Evolutionary conservation across 2,797 vertebrate genomes (phyloP).

Genomic region (Nannoperca obscura): DNA sequence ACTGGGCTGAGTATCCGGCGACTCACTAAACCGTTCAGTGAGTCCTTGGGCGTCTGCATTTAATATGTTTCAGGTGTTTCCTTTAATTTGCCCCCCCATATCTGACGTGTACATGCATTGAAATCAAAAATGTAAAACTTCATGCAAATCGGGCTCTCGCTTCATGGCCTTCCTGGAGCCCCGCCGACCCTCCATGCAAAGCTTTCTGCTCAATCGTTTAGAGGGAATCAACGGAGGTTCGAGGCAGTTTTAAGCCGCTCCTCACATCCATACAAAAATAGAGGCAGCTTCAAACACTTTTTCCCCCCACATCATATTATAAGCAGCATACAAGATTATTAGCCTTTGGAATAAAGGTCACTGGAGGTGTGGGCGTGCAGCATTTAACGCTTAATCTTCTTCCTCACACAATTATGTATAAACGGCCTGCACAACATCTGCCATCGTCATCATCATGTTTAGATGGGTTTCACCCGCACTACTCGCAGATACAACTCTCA

Average conservation of each 20-base stretch:
- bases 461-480: not conserved
- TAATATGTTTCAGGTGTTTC: too few relatives aligned
- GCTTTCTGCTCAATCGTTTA: not conserved
- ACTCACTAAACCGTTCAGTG: too few relatives aligned
- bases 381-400: not conserved
- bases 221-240: not conserved
- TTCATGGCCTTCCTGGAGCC: not conserved
- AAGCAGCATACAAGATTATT: not conserved
- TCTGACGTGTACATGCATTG: too few relatives aligned
- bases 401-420: not conserved
- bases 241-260: not conserved
- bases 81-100: too few relatives aligned
- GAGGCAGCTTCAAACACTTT: not conserved
- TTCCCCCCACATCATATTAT: not conserved
- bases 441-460: not conserved
- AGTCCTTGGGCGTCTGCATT: too few relatives aligned
- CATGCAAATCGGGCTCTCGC: not conserved
- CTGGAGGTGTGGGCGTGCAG: not conserved
- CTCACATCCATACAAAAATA: not conserved
- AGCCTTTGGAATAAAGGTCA: not conserved
- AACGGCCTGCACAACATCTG: too few relatives aligned
- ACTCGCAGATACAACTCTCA: not conserved
- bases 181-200: not conserved
- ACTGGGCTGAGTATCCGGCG: too few relatives aligned
- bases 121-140: too few relatives aligned